Conservation (phyloP, 2,888 invertebrate species). For the Drosophila pseudotalamancana region DNA sequence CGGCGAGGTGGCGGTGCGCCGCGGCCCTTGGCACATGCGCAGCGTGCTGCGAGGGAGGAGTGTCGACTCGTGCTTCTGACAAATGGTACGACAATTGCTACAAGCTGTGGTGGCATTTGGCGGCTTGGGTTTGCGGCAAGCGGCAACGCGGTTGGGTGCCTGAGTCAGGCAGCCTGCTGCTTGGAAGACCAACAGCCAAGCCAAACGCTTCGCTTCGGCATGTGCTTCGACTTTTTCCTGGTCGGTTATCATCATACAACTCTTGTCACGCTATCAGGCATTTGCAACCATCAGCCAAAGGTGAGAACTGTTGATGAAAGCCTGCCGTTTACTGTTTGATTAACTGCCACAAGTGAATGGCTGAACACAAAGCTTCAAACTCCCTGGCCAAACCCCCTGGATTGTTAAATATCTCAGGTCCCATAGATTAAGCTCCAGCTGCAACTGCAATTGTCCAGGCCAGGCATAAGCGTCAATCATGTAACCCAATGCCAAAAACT, state of each 20-base stretch:
- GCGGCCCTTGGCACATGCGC: conserved; percentile 75
- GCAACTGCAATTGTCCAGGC: conserved; percentile 38
- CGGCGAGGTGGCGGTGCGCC: conserved; percentile 15
- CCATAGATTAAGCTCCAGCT: conserved; percentile 17
- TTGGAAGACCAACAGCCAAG: conserved; percentile 14
- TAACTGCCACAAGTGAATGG: conserved; percentile 45
- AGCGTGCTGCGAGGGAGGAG: conserved; percentile 78
- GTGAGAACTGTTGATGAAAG: conserved; percentile 34
- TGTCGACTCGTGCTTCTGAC: conserved; percentile 79
- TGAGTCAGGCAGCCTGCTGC: conserved; percentile 25
- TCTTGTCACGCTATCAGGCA: conserved; percentile 6
- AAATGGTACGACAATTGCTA: conserved; percentile 83
- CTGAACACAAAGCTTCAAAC: background rate
- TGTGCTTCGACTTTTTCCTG: conserved; percentile 21
- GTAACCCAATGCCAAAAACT: conserved; percentile 31
- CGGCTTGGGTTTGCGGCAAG: conserved; percentile 59
- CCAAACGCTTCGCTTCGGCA: conserved; percentile 35
- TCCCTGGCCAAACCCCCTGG: background rate
- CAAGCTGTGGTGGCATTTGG: conserved; percentile 81
- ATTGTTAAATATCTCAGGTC: conserved; percentile 6
- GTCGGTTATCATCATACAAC: conserved; percentile 32
- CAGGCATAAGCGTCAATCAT: conserved; percentile 48
- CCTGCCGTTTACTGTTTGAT: conserved; percentile 69
- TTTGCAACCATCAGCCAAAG: conserved; percentile 20
- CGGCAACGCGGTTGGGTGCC: conserved; percentile 57